Base-by-base conservation (phyloP, 2,888 invertebrate species). In the Himalopsyche anomala region DNA sequence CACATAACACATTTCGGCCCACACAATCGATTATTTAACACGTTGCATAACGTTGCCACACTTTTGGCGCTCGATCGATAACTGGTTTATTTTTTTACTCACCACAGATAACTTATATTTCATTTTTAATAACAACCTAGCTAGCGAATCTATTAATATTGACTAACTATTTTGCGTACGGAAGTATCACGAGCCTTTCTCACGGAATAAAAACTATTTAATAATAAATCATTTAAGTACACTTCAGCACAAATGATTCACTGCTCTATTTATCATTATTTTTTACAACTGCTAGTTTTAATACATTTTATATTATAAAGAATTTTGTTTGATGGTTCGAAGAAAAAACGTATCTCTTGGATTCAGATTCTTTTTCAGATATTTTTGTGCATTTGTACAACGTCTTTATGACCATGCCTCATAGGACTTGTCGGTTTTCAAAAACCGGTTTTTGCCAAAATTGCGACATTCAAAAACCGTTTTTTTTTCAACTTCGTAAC, bases 11-110 rank as follows among this genome's bases (percentile, higher is more conserved):
- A 62, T 62, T 62, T 62, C 62, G 15, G 62, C 62, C 62, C 62
- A 62, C 62, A 62, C 62, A 62, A 62, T 62, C 62, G 62, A 62
- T 62, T 62, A 62, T 62, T 62, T 62, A 62, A 62, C 62, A 62
- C 62, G 62, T 62, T 62, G 62, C 62, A 28, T 28, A 62, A 62
- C 62, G 11, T 28, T 62, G 62, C 62, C 62, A 62, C 62, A 62
- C 62, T 62, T 62, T 62, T 62, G 62, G 62, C 62, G 19, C 19
- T 62, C 62, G 62, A 19, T 62, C 19, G 5, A 62, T 19, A 62
- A 62, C 62, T 62, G 62, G 62, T 62, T 62, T 19, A 62, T 19
- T 62, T 62, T 62, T 62, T 62, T 62, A 19, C 2, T 28, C 28
- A 62, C 28, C 19, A 28, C 28, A 62, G 19, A 62, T 56, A n/a